Evolutionary conservation across 2,113 vertebrate species (phyloP), one percentile per base, ranked within the genome.

Genomic region (Hippocampus abdominalis): DNA sequence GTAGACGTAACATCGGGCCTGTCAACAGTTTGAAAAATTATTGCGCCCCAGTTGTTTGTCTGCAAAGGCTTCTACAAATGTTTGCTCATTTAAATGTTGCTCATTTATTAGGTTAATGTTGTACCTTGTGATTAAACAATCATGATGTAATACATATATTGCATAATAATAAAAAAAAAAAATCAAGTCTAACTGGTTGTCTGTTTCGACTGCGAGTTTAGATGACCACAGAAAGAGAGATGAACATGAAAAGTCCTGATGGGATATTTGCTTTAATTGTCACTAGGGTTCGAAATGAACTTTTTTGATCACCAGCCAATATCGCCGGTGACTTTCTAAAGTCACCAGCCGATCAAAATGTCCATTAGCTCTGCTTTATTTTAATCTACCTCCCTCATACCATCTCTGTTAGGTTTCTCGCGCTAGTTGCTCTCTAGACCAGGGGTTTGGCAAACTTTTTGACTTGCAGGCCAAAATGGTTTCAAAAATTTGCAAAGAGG

Each of bases 51-150:
- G 32, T 36, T 27, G 57, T 60, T 60, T 60, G 57, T 18, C 15
- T 60, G 29, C 8, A 7, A 29, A 60, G 15, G 12, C 39, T 23
- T 46, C 39, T 18, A 8, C 42, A 64, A 64, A 13, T 59, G 11
- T 57, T 40, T n/a, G 7, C 59, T 20, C 54, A n/a, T 66, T 66
- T 48, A 44, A 72, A n/a, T 54, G 48, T 54, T 18, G 48, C 11
- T 72, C 70, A 8, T 77, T 67, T 46, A 63, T 66, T 29, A 48
- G 48, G 4, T 57, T 54, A 40, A 51, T 29, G n/a, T 64, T 70
- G 69, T 71, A 48, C n/a, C 53, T 64, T 42, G 12, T 49, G 15
- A 74, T 73, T 78, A 18, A 61, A 8, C 73, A 27, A n/a, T 56
- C 16, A 4, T 72, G 27, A 1, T 72, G 29, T 51, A 39, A 72